Evolutionary conservation across 2,797 vertebrate genomes (phyloP), one percentile per base, ranked within the genome.

Genomic region (Octomys mimax): DNA sequence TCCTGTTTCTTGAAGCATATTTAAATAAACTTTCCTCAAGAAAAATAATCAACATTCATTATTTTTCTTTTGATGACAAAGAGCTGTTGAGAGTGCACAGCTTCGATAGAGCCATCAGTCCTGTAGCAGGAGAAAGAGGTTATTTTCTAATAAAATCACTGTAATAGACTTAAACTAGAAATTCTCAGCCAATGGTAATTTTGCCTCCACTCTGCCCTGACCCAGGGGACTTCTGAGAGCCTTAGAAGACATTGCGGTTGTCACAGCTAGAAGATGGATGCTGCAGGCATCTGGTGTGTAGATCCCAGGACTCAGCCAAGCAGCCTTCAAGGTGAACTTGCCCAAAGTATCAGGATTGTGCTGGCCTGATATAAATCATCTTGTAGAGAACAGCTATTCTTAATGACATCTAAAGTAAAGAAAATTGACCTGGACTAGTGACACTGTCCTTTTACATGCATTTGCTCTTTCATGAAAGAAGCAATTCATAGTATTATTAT

Each of bases 21-120:
- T 94, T 59, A 92, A 92, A 84, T 66, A 75, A 95, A 89, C 21
- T 87, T 71, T 91, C 22, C 22, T 57, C 28, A 62, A 36, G 33
- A 6, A 46, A 79, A 95, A 92, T 71, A 64, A 59, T 83, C 94
- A 87, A 75, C 21, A 89, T 57, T 66, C 70, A 80, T 78, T 94
- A 28, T 36, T 81, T 89, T 87, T 89, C 78, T 73, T 42, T 31
- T 83, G 57, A n/a, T 61, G 52, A 52, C 64, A n/a, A 73, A 73
- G 52, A 71, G 33, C 4, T 68, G 57, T 82, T 68, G 36, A 28
- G 62, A n/a, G 14, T 88, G 33, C 57, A 78, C 16, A 52, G 52
- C n/a, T 89, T 79, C 75, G 81, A 9, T 49, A 70, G 75, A 90
- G 79, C 16, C 24, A 68, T 8, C 5, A 33, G 64, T 66, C 64